phyloP scores from a whole-genome alignment of 2,113 vertebrate genomes.

The Arenaria interpres region DNA sequence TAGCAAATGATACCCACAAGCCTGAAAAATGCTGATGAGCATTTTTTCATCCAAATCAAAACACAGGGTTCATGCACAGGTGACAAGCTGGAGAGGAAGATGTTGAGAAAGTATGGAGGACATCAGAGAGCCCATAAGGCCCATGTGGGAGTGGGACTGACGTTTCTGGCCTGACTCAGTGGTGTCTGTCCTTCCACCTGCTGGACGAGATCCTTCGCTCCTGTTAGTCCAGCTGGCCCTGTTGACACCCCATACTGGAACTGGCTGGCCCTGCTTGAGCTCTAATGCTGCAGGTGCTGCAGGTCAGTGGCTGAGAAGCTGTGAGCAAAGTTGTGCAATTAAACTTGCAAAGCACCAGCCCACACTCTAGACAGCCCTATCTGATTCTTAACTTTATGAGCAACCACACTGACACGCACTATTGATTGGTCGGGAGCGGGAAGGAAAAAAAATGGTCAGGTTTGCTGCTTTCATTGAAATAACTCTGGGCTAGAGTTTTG shows the following conservation, averaged over 20 bases:
- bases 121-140: not conserved
- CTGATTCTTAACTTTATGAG: constrained; percentile 9
- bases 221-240: not conserved
- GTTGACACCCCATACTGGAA: not conserved
- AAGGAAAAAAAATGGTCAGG: not conserved
- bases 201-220: not conserved
- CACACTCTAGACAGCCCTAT: not conserved
- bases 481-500: not conserved
- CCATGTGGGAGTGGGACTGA: not conserved
- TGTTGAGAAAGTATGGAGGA: not conserved
- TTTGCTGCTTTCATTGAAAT: not conserved
- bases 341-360: constrained; percentile 49
- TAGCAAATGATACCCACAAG: constrained; percentile 27
- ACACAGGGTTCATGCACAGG: not conserved
- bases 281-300: not conserved
- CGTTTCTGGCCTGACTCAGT: not conserved
- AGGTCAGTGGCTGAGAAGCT: not conserved
- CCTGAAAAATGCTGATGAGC: constrained; percentile 33
- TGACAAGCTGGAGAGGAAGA: constrained; percentile 8
- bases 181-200: not conserved
- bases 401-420: not conserved
- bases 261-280: constrained; percentile 11
- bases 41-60: constrained; percentile 1
- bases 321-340: constrained; percentile 21
- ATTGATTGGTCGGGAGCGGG: not conserved